Conservation (phyloP, 2,797 vertebrate species). For the Danio albolineatus region DNA sequence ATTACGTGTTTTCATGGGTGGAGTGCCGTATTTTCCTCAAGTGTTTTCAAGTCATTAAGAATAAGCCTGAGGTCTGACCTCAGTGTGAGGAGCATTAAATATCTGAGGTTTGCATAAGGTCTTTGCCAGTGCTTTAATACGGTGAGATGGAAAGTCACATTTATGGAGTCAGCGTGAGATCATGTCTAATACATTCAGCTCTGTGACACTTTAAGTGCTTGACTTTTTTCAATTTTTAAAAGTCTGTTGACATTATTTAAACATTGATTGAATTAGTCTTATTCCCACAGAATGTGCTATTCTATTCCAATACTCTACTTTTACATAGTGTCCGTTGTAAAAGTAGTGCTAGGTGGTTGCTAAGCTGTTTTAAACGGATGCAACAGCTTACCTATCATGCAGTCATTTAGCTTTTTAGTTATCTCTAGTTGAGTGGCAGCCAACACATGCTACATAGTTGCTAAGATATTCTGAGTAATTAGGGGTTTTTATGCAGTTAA, state of each 20-base stretch:
- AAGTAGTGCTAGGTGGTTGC: too few relatives aligned
- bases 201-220: background rate
- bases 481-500: background rate
- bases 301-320: too few relatives aligned
- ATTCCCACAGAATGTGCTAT: too few relatives aligned
- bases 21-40: slow-evolving; percentile 26
- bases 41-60: slow-evolving; percentile 46
- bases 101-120: slow-evolving; percentile 28
- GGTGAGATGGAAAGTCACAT: slow-evolving; percentile 31
- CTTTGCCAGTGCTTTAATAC: slow-evolving; percentile 42
- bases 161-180: slow-evolving; percentile 18
- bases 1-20: slow-evolving; percentile 16
- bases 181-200: slow-evolving; percentile 9
- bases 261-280: background rate
- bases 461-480: background rate
- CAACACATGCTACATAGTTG: background rate
- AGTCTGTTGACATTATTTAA: slow-evolving; percentile 8
- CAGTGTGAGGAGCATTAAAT: slow-evolving; percentile 30
- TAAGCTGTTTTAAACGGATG: background rate
- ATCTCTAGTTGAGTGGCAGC: too few relatives aligned
- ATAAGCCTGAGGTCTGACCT: slow-evolving; percentile 33
- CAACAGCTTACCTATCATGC: background rate
- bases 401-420: background rate
- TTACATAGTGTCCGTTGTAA: too few relatives aligned
- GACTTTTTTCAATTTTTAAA: background rate